Evolutionary conservation across 2,797 vertebrate genomes (phyloP).

Genomic region (Bucorvus abyssinicus): DNA sequence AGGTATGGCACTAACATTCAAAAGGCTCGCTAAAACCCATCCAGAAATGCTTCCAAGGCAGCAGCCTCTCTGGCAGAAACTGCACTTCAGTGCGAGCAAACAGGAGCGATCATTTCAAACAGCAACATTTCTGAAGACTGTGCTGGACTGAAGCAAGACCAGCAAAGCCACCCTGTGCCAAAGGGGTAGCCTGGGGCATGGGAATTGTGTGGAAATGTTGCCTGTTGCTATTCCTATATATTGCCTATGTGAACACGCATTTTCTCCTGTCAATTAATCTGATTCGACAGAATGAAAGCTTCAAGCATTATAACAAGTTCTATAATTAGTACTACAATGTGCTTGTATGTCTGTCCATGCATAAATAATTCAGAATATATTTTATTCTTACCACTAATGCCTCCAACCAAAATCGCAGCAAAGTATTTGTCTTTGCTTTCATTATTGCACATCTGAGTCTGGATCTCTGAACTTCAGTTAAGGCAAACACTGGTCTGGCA

Average conservation of each 20-base stretch:
- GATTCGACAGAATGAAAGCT: not conserved
- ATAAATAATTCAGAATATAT: constrained; percentile 1
- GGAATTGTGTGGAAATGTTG: not conserved
- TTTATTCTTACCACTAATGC: not conserved
- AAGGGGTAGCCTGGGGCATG: not conserved
- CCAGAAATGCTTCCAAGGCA: not conserved
- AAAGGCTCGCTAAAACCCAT: not conserved
- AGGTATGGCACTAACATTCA: not conserved
- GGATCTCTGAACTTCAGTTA: not conserved
- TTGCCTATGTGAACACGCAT: not conserved
- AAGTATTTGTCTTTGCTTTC: not conserved
- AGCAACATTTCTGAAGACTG: not conserved
- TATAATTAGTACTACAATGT: not conserved
- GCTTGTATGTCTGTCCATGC: not conserved
- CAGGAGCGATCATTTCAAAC: not conserved
- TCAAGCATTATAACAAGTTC: not conserved
- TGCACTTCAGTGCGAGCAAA: not conserved
- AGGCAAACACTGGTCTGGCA: not conserved
- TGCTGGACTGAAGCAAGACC: not conserved
- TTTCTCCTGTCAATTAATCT: not conserved
- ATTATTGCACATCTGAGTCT: not conserved
- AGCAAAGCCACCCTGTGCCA: not conserved
- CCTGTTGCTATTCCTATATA: not conserved
- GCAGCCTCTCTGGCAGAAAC: not conserved
- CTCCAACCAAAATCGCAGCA: not conserved